Conservation (phyloP, 2,797 vertebrate genomes). For the Microchirus variegatus region DNA sequence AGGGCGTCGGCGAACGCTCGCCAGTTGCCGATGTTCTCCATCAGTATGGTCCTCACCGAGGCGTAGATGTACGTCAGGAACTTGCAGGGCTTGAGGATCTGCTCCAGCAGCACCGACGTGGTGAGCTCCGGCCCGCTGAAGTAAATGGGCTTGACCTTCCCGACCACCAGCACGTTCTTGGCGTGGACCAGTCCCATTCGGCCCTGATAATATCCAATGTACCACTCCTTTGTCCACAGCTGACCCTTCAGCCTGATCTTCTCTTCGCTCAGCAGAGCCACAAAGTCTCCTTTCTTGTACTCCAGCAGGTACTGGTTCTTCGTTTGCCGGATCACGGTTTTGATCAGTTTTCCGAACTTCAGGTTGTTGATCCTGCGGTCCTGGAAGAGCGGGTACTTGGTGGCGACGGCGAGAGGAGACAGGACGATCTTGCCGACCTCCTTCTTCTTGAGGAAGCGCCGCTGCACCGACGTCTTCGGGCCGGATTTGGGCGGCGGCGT, state of each 20-base stretch:
- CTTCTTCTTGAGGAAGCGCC: slow-evolving; percentile 96
- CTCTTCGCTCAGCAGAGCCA: slow-evolving; percentile 93
- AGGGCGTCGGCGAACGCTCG: slow-evolving; percentile 91
- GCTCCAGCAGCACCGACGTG: slow-evolving; percentile 88
- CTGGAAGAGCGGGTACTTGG: slow-evolving; percentile 92
- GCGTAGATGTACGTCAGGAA: slow-evolving; percentile 98
- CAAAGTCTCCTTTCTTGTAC: slow-evolving; percentile 92
- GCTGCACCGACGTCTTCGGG: slow-evolving; percentile 83
- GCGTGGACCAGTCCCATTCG: slow-evolving; percentile 91
- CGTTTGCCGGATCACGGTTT: slow-evolving; percentile 93
- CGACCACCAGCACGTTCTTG: slow-evolving; percentile 93
- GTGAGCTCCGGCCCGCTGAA: slow-evolving; percentile 89
- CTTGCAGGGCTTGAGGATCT: slow-evolving; percentile 93
- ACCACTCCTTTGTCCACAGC: slow-evolving; percentile 98
- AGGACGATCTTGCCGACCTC: slow-evolving; percentile 92
- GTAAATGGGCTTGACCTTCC: slow-evolving; percentile 87
- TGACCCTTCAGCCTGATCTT: slow-evolving; percentile 93
- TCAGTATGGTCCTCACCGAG: slow-evolving; percentile 92
- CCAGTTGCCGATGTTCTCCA: slow-evolving; percentile 98
- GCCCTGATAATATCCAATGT: slow-evolving; percentile 95
- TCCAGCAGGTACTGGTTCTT: slow-evolving; percentile 95
- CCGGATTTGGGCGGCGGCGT: slow-evolving; percentile 89
- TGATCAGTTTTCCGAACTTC: slow-evolving; percentile 92
- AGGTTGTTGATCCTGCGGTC: slow-evolving; percentile 87
- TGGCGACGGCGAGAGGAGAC: slow-evolving; percentile 87